These are phyloP conservation scores for Sorex araneus DNA, from an alignment of 2,113 vertebrate species.

Conservation along the genomic window DNA sequence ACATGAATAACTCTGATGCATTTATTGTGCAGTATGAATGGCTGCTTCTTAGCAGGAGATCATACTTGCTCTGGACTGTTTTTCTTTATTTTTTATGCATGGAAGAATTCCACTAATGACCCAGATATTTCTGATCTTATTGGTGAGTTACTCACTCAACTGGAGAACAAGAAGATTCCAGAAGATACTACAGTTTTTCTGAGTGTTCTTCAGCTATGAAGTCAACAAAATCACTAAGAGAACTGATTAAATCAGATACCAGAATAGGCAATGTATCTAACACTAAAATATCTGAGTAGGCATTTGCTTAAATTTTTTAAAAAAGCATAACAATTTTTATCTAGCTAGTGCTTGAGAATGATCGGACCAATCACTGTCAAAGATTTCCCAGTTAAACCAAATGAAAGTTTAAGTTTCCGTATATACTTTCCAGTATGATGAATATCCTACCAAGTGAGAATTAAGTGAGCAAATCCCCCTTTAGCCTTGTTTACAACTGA, in stretches of 20 bases:
- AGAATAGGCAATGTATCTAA: background rate
- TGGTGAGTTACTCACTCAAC: too few relatives aligned
- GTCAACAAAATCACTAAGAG: background rate
- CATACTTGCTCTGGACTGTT: background rate
- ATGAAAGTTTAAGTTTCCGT: background rate
- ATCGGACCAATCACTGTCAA: slow-evolving; percentile 5
- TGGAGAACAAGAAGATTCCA: background rate
- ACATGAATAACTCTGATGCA: slow-evolving; percentile 28
- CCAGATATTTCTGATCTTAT: background rate
- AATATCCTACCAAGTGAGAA: background rate
- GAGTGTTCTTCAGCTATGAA: background rate
- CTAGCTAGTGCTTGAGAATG: background rate
- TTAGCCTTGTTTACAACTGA: background rate
- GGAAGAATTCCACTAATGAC: background rate
- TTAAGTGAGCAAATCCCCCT: background rate
- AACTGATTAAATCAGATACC: slow-evolving; percentile 17
- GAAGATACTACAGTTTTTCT: background rate
- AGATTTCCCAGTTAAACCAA: background rate
- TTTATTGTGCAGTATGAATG: slow-evolving; percentile 36
- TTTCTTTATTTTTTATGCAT: background rate
- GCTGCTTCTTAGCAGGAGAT: slow-evolving; percentile 3
- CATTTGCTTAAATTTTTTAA: background rate
- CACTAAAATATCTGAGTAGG: background rate
- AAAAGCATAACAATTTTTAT: background rate
- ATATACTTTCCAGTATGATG: background rate